A percentile compares a stretch with the other conserved stretches of the same genome.
Evolutionary conservation across 1,140 invertebrate genomes (phyloP).

Genomic region (Drosophila arizonae): DNA sequence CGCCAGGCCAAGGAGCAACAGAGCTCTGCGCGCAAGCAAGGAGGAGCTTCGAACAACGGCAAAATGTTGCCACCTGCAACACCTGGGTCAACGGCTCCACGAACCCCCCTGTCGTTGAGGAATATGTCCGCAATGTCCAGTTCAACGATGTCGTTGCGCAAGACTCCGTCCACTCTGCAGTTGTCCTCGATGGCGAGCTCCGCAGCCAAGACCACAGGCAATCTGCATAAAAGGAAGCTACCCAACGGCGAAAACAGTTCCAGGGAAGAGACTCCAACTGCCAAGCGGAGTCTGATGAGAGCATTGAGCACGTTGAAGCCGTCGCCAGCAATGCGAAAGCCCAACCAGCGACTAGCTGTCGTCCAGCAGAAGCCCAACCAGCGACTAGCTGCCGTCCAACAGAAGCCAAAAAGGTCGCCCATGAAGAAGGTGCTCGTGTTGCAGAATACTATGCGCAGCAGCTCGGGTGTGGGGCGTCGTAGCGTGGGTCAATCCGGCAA

Average conservation of each 20-base stretch:
- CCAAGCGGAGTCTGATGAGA: constrained; percentile 48
- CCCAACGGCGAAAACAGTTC: not conserved
- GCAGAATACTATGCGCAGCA: constrained; percentile 41
- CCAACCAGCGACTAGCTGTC: not conserved
- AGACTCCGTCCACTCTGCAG: constrained; percentile 61
- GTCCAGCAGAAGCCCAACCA: not conserved
- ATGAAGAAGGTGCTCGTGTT: constrained; percentile 45
- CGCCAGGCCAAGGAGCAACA: constrained; percentile 78
- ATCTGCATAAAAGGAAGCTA: constrained; percentile 49
- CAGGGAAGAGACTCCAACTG: constrained; percentile 27
- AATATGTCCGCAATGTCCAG: constrained; percentile 60
- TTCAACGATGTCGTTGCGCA: constrained; percentile 67
- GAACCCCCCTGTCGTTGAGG: constrained; percentile 62
- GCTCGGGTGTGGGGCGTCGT: constrained; percentile 25
- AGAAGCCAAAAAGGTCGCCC: constrained; percentile 32
- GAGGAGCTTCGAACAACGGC: constrained; percentile 40
- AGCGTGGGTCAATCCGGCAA: constrained; percentile 25
- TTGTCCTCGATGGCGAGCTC: constrained; percentile 23
- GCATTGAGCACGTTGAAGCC: constrained; percentile 28
- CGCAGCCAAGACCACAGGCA: constrained; percentile 35
- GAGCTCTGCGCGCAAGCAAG: constrained; percentile 69
- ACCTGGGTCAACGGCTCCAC: constrained; percentile 29
- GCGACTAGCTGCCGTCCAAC: not conserved
- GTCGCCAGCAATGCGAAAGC: constrained; percentile 23
- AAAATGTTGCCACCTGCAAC: constrained; percentile 47